phyloP scores from a whole-genome alignment of 2,888 invertebrate genomes.

The Lathronympha strigana region DNA sequence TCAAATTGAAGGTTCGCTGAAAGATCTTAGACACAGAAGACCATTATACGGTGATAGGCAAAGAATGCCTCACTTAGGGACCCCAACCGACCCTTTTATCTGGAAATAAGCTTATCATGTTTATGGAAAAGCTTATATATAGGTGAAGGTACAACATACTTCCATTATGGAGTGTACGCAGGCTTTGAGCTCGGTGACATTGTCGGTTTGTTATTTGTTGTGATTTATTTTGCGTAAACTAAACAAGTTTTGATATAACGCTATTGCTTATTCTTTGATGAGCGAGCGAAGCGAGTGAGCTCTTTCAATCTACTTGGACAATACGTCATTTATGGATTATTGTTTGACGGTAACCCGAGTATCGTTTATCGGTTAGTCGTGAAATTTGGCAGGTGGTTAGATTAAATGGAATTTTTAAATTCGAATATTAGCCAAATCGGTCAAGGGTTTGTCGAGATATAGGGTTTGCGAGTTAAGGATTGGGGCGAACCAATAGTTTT shows the following conservation, averaged over 20 bases:
- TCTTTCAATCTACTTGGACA: too few relatives aligned
- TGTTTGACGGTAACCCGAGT: too few relatives aligned
- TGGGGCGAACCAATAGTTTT: too few relatives aligned
- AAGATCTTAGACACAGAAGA: slow-evolving; percentile 72
- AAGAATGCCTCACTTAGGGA: slow-evolving; percentile 79
- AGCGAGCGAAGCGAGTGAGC: too few relatives aligned
- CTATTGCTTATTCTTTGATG: too few relatives aligned
- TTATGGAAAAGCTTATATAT: slow-evolving; percentile 72
- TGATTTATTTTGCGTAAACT: background rate
- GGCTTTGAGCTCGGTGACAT: slow-evolving; percentile 44
- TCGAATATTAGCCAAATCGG: too few relatives aligned
- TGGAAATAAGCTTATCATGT: slow-evolving; percentile 81
- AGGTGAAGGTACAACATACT: slow-evolving; percentile 69
- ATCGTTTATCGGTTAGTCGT: too few relatives aligned
- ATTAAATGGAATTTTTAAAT: too few relatives aligned
- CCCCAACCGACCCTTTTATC: slow-evolving; percentile 77
- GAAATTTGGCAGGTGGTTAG: too few relatives aligned
- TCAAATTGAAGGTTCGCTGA: slow-evolving; percentile 74
- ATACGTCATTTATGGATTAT: too few relatives aligned
- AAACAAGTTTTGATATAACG: background rate
- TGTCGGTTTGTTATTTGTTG: background rate
- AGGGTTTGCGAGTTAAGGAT: too few relatives aligned
- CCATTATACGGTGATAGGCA: slow-evolving; percentile 77
- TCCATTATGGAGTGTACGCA: slow-evolving; percentile 48
- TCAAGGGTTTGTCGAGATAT: too few relatives aligned